Evolutionary conservation across 2,888 invertebrate genomes (phyloP).

Genomic region (Drosophila antonietae): DNA sequence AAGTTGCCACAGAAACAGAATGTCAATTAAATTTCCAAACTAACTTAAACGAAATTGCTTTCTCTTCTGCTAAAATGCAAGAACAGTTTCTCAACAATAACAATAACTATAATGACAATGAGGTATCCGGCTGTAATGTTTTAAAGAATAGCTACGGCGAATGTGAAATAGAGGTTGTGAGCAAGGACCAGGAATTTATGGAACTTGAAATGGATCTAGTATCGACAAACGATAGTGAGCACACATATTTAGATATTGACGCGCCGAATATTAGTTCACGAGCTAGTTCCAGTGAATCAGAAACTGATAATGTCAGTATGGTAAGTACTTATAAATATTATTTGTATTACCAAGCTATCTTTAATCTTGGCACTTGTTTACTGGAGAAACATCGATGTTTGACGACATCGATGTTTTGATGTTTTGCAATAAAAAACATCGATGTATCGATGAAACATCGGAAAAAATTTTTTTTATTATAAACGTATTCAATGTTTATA

Average conservation of each 20-base stretch:
- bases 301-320: conserved; percentile 13
- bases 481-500: too few relatives aligned
- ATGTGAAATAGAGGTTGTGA: background rate
- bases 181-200: conserved; percentile 4
- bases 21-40: conserved; percentile 6
- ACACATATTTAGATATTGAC: conserved; percentile 34
- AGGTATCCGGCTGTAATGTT: conserved; percentile 10
- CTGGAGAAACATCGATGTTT: too few relatives aligned
- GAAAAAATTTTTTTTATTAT: too few relatives aligned
- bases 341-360: background rate
- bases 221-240: conserved; percentile 35
- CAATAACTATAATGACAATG: conserved; percentile 23
- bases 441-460: too few relatives aligned
- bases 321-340: conserved; percentile 15
- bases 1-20: background rate
- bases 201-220: conserved; percentile 13
- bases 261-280: conserved; percentile 27
- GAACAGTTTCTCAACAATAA: conserved; percentile 37
- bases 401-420: too few relatives aligned
- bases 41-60: conserved; percentile 12
- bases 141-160: background rate
- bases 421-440: too few relatives aligned
- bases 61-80: conserved; percentile 36
- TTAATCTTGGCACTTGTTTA: background rate
- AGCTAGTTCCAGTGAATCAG: conserved; percentile 36